Evolutionary conservation across 1,140 invertebrate genomes (phyloP).

Genomic region (Drosophila sproati): DNA sequence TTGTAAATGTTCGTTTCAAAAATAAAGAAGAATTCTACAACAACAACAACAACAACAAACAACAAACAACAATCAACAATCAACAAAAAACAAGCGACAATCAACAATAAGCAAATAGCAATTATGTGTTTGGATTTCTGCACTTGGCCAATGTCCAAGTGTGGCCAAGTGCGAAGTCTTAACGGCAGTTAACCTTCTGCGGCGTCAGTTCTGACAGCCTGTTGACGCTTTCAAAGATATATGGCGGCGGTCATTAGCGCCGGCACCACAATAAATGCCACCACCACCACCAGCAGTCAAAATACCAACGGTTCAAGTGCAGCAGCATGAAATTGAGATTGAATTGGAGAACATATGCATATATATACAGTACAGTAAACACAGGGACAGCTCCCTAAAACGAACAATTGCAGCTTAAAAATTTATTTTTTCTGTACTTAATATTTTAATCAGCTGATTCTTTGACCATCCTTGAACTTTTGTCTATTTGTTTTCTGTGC

Average conservation of each 20-base stretch:
- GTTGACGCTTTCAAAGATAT: constrained; percentile 52
- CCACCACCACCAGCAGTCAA: constrained; percentile 9
- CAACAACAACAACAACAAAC: constrained; percentile 35
- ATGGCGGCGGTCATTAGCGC: constrained; percentile 53
- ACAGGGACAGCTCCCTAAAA: not conserved
- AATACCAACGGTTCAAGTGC: constrained; percentile 77
- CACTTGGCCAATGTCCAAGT: constrained; percentile 49
- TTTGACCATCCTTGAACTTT: no score
- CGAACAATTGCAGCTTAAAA: not conserved
- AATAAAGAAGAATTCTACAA: constrained; percentile 61
- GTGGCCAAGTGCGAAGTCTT: constrained; percentile 19
- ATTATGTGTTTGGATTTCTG: constrained; percentile 22
- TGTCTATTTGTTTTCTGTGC: no score
- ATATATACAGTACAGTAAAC: not conserved
- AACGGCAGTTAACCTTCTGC: constrained; percentile 51
- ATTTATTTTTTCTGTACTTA: no score
- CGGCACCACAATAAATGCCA: constrained; percentile 32
- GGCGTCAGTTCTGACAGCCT: constrained; percentile 56
- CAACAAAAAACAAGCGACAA: no score
- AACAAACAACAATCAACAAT: no score
- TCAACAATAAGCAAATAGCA: constrained; percentile 3
- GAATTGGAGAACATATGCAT: no score
- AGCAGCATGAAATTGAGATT: constrained; percentile 19
- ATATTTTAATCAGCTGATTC: no score
- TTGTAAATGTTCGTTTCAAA: constrained; percentile 50